These are phyloP conservation scores for Erebia palarica DNA, from an alignment of 2,888 invertebrate species.

Conservation along the genomic window DNA sequence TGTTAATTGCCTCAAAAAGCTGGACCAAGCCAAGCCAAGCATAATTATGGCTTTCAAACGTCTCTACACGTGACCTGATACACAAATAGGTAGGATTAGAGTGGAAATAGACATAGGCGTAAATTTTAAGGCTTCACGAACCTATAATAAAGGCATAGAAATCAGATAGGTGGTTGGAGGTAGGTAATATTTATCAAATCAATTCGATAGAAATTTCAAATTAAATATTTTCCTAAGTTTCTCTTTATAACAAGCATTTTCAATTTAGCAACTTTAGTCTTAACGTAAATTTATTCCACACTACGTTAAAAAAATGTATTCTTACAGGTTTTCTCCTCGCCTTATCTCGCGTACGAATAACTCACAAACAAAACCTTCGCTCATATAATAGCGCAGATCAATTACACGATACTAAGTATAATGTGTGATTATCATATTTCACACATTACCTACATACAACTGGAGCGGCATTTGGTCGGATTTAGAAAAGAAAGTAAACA, in stretches of 20 bases:
- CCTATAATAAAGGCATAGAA: constrained; percentile 1
- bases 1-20: constrained; percentile 16
- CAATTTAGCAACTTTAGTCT: too few relatives aligned
- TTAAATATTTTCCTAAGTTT: too few relatives aligned
- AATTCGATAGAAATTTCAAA: too few relatives aligned
- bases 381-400: constrained; percentile 3
- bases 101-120: constrained; percentile 16
- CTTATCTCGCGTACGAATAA: background rate
- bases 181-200: background rate
- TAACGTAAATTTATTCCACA: too few relatives aligned
- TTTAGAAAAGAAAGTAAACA: constrained; percentile 64
- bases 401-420: constrained; percentile 25
- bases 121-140: constrained; percentile 13
- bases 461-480: constrained; percentile 44
- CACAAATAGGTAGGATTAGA: constrained; percentile 12
- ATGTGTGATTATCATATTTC: constrained; percentile 39
- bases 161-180: background rate
- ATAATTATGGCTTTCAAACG: constrained; percentile 8
- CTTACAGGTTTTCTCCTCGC: background rate
- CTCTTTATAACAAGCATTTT: too few relatives aligned
- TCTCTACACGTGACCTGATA: constrained; percentile 13
- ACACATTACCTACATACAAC: constrained; percentile 37
- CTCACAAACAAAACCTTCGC: background rate
- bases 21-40: constrained; percentile 10
- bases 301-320: background rate